Evolutionary conservation across 2,888 invertebrate genomes (phyloP).

Genomic region (Hermaeophaga mercurialis): DNA sequence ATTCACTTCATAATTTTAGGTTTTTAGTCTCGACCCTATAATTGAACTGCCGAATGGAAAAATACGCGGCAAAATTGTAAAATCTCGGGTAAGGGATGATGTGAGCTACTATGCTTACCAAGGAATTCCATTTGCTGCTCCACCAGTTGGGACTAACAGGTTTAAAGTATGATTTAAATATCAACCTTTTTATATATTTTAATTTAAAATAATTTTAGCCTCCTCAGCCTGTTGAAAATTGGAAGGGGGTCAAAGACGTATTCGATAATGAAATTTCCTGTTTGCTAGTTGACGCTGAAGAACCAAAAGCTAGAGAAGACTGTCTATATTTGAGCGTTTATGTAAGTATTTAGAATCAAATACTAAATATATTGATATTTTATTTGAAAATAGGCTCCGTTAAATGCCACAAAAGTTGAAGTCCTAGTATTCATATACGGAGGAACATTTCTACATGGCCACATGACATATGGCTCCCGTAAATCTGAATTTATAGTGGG

Average conservation of each 20-base stretch:
- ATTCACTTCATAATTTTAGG: slow-evolving; percentile 28
- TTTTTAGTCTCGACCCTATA: slow-evolving; percentile 24
- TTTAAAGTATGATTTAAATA: slow-evolving; percentile 38
- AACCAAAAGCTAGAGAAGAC: slow-evolving; percentile 35
- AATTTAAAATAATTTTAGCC: slow-evolving; percentile 22
- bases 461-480: slow-evolving; percentile 23
- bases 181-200: background rate
- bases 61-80: slow-evolving; percentile 31
- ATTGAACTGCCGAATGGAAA: slow-evolving; percentile 34
- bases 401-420: slow-evolving; percentile 23
- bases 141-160: slow-evolving; percentile 42
- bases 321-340: slow-evolving; percentile 42
- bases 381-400: slow-evolving; percentile 7
- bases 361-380: background rate
- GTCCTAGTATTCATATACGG: slow-evolving; percentile 44
- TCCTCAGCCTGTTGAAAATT: slow-evolving; percentile 36
- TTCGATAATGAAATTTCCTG: slow-evolving; percentile 27
- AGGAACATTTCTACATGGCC: slow-evolving; percentile 40
- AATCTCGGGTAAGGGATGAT: slow-evolving; percentile 8
- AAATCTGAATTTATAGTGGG: slow-evolving; percentile 43
- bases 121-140: slow-evolving; percentile 42
- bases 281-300: slow-evolving; percentile 27
- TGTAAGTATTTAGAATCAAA: slow-evolving; percentile 25
- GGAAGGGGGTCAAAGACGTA: slow-evolving; percentile 37
- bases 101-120: slow-evolving; percentile 37